Evolutionary conservation across 2,888 invertebrate species (phyloP).

Genomic region (Sarcophaga carnaria): DNA sequence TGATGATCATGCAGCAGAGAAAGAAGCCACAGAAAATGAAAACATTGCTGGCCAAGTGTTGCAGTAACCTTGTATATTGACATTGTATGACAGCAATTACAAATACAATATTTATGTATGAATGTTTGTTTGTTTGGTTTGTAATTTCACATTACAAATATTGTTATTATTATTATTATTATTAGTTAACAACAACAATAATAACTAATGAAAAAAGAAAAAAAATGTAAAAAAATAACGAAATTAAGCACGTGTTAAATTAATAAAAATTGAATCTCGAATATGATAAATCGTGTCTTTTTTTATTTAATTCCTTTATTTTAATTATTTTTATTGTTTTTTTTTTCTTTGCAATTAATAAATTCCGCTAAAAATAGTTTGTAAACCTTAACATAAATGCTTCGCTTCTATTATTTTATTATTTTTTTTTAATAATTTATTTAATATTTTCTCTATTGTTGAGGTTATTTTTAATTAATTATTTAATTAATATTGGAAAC

Average conservation of each 20-base stretch:
- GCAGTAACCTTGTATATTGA: constrained; percentile 59
- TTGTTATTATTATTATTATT: background rate
- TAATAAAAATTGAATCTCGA: background rate
- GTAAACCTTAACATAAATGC: too few species aligned
- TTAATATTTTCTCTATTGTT: background rate
- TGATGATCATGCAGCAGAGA: constrained; percentile 36
- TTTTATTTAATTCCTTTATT: too few species aligned
- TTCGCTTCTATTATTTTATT: too few species aligned
- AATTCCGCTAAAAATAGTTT: too few species aligned
- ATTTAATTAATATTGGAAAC: background rate
- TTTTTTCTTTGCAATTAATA: too few species aligned
- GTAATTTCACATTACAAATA: background rate
- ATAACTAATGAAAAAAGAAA: background rate
- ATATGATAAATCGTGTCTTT: too few species aligned
- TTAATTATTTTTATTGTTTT: too few species aligned
- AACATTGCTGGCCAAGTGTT: constrained; percentile 52
- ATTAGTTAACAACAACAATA: background rate
- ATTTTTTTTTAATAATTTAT: background rate
- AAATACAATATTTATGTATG: background rate
- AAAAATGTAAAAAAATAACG: background rate
- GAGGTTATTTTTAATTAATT: background rate
- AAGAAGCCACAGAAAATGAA: background rate
- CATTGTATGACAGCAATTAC: constrained; percentile 57
- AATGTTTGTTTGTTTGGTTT: constrained; percentile 11
- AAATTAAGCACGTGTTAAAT: constrained; percentile 59